Evolutionary conservation across 2,113 vertebrate genomes (phyloP), one percentile per base, ranked within the genome.

Genomic region (Sitta europaea): DNA sequence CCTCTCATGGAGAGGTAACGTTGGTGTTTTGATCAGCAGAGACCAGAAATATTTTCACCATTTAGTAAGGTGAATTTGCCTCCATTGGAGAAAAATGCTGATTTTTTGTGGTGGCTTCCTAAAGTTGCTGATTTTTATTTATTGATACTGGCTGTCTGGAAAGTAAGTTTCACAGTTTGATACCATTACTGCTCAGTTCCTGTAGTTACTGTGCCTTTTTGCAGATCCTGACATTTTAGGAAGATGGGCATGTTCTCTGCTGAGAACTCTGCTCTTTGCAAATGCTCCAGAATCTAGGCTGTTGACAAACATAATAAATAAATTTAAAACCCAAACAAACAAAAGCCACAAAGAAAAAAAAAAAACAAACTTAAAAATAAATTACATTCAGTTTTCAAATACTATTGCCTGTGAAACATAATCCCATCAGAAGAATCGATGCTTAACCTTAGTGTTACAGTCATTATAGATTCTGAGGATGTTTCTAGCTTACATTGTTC

Each of bases 401-500:
- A 23, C 48, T 6, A 4, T 43, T 27, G 33, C 29, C 20, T 50
- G 31, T 74, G 67, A 91, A 51, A 42, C 3, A 8, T 50, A 54
- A 45, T 63, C 24, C 47, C n/a, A 66, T 71, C 31, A 73, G 27
- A 68, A 91, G 36, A 86, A 71, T 7, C 48, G 50, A 51, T 93
- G 51, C 11, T 66, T 73, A 70, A 82, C 20, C 45, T 58, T 19
- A 21, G 31, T 28, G 18, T 68, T 88, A 25, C 24, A 83, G 40
- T 77, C 27, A 8, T 40, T 71, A 10, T 24, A 28, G 28, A 10
- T 84, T 91, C 70, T 86, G 50, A 78, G 78, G 63, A 74, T 71
- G 65, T 81, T 81, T 92, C 74, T 78, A 75, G 29, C 94, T 96
- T 76, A 86, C 70, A 80, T 95, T 96, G 92, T 96, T 92, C 75